Evolutionary conservation across 2,888 invertebrate genomes (phyloP), one percentile per base, ranked within the genome.

Genomic region (Drosophila mercatorum): DNA sequence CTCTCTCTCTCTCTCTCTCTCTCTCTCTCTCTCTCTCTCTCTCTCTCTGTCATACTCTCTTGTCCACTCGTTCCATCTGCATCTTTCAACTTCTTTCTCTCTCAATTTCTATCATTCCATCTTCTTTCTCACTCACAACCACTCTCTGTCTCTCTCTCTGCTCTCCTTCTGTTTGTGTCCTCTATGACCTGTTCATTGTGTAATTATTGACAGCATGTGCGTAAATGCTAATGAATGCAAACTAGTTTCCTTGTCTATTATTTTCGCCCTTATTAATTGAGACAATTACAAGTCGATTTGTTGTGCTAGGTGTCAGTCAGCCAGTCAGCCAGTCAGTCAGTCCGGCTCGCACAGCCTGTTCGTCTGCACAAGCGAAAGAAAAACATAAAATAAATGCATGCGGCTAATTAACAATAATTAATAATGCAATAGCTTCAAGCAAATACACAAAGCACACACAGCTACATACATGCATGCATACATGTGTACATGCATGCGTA

Each of bases 381-480:
- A 34, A 49, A 28, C 26, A 34, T 34, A 28, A 40, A 40, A 40
- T 26, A 46, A 78, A 67, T 66, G 68, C 70, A 68, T 78, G 75
- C 46, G 68, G 73, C 58, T 81, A 82, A 82, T 82, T 82, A 82
- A 72, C 68, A 70, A 79, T 80, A 83, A 81, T 83, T 83, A 83
- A 83, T 83, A 83, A 81, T 81, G 75, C 72, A 80, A 77, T 69
- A 62, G 51, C 61, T 55, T 28, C 49, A 51, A 59, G 57, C 68
- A 43, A 59, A 44, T 40, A 40, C 46, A 71, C 26, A 46, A 12
- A 38, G 12, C 36, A 52, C 40, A 44, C 46, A 49, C n/a, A 26
- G 3, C n/a, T 11, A 17, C 10, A 43, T 22, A 53, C 2, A 43
- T 10, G 8, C 1, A n/a, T 2, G 26, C 2, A 14, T 0, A 46